A percentile compares a stretch with the other conserved stretches of the same genome.
Conservation (phyloP, 2,888 invertebrate genomes). For the Erebia aethiops region DNA sequence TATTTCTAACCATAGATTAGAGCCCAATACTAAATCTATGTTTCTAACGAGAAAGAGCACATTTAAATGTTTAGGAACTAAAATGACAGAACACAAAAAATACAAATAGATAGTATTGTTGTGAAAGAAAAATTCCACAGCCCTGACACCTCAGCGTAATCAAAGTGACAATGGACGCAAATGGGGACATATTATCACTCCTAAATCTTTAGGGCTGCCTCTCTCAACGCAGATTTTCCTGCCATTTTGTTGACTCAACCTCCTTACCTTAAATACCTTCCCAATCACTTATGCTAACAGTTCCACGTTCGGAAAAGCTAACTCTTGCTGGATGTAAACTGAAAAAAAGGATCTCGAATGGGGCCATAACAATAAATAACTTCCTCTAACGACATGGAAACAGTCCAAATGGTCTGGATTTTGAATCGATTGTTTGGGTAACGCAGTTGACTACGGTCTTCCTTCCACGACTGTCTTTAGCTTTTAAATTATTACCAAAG, state of each 20-base stretch:
- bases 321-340: conserved; percentile 34
- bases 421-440: conserved; percentile 51
- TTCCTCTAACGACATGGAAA: conserved; percentile 52
- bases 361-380: conserved; percentile 61
- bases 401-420: conserved; percentile 54
- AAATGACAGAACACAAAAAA: too few relatives aligned
- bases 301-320: conserved; percentile 35
- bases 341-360: conserved; percentile 51
- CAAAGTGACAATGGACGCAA: conserved; percentile 6
- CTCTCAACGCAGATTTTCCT: not conserved
- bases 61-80: too few relatives aligned
- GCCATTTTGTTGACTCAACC: not conserved
- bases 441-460: conserved; percentile 37
- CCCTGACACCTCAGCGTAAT: not conserved
- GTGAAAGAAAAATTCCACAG: not conserved
- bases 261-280: conserved; percentile 17
- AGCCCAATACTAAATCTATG: too few relatives aligned
- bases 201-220: not conserved
- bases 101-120: too few relatives aligned
- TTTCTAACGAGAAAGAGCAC: too few relatives aligned
- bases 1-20: too few relatives aligned
- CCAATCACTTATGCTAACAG: conserved; percentile 32
- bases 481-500: conserved; percentile 31
- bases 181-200: not conserved
- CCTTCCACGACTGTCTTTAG: conserved; percentile 29